Base-by-base conservation (phyloP, 2,888 invertebrate species). In the Sarcophaga rosellei region DNA sequence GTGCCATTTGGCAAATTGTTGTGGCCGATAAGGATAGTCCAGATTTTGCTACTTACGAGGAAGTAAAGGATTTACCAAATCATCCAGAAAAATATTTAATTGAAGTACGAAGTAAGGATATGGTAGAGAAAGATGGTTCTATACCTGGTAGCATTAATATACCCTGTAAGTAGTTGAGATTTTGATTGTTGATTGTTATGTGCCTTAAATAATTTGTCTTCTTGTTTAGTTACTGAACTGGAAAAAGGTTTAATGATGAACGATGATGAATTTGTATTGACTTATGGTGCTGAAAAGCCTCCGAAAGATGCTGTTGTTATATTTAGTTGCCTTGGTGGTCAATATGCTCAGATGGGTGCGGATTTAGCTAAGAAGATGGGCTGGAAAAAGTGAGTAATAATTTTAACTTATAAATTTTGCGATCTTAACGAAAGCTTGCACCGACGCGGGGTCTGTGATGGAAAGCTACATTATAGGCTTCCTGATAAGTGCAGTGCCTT, bases 71-170 rank as follows among this genome's bases (percentile, higher is more conserved):
- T 25, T 91, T 94, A 82, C 93, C 93, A 73, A 92, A 94, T 83
- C 90, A 93, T 47, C 89, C 91, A 45, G 91, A 91, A 75, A 94
- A 94, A 76, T 90, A 95, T n/a, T 94, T 96, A 47, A 94, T 97
- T 87, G 96, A 96, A 93, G 96, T 96, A 0, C 94, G 96, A 90
- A 96, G 96, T 91, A 95, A 95, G 70, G 93, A 94, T 63, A 96
- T 96, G 92, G 92, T 96, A 45, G 92, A 94, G 88, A 95, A 96
- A 90, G 95, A 95, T 90, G 96, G 96, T n/a, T 94, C 94, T 89
- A 94, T 96, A 88, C 96, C 96, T 63, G 95, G 95, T 78, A 96
- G 96, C 89, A 94, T 96, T 84, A 96, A 96, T 89, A 96, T 96
- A 91, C 96, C 96, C 90, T 94, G 96, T 96, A 94, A 94, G 94